A percentile compares a stretch with the other conserved stretches of the same genome.
Conservation (phyloP, 2,113 vertebrate species). For the Miniopterus natalensis region DNA sequence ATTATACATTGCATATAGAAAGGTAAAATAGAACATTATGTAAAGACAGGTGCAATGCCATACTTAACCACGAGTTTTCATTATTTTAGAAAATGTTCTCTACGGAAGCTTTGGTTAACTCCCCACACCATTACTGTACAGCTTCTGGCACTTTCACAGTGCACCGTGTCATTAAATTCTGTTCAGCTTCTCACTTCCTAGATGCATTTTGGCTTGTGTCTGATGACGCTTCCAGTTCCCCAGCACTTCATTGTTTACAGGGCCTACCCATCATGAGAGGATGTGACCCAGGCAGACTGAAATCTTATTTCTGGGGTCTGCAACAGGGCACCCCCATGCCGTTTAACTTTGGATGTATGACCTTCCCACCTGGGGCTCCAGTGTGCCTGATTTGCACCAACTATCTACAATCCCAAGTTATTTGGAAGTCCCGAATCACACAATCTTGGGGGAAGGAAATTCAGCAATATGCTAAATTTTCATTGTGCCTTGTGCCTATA, state of each 20-base stretch:
- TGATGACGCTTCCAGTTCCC: neutral
- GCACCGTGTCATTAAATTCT: constrained; percentile 9
- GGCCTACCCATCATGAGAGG: neutral
- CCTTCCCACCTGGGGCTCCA: constrained; percentile 2
- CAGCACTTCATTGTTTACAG: neutral
- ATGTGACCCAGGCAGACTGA: constrained; percentile 31
- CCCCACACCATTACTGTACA: neutral
- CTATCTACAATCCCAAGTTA: neutral
- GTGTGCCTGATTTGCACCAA: neutral
- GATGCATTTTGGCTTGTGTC: constrained; percentile 2
- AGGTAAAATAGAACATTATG: neutral
- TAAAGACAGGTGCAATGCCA: neutral
- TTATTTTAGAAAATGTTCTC: neutral
- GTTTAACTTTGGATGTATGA: constrained; percentile 36
- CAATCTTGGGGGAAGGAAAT: constrained; percentile 41
- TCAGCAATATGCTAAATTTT: constrained; percentile 53
- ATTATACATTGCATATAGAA: neutral
- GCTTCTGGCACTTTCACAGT: neutral
- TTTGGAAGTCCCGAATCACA: constrained; percentile 14
- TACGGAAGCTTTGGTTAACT: neutral
- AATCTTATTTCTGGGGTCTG: constrained; percentile 58
- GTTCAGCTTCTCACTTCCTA: constrained; percentile 36
- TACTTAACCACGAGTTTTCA: neutral
- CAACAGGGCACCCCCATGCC: neutral
- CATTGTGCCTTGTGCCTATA: constrained; percentile 23